Evolutionary conservation across 2,797 vertebrate species (phyloP).

Genomic region (Anguilla obscura): DNA sequence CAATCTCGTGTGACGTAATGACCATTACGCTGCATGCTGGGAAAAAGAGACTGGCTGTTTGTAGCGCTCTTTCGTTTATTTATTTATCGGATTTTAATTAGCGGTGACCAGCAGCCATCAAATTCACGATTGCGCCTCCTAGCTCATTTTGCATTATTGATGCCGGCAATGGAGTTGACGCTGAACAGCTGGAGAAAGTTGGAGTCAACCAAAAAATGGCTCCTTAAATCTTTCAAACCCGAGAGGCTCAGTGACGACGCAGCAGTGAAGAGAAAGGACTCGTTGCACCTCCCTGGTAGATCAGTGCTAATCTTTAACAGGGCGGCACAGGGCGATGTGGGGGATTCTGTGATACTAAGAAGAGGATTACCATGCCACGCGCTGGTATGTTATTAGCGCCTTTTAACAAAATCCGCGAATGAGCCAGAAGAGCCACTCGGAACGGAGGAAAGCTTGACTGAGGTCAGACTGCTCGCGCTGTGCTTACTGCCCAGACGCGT

Average conservation of each 20-base stretch:
- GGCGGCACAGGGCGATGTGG: conserved; percentile 24
- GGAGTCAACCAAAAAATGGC: conserved; percentile 23
- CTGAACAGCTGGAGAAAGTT: conserved; percentile 19
- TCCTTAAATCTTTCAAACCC: conserved; percentile 30
- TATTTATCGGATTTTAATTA: conserved; percentile 38
- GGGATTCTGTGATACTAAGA: background rate
- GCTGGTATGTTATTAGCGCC: conserved; percentile 17
- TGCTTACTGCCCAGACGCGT: background rate
- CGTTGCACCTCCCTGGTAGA: conserved; percentile 27
- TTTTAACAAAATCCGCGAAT: background rate
- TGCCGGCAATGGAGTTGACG: conserved; percentile 23
- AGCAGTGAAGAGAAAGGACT: background rate
- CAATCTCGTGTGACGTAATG: conserved; percentile 40
- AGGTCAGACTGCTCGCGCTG: background rate
- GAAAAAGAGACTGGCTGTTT: conserved; percentile 36
- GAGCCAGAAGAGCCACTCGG: background rate
- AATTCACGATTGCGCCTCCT: conserved; percentile 16
- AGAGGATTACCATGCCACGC: conserved; percentile 26
- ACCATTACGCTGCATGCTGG: conserved; percentile 18
- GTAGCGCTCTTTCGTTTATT: conserved; percentile 34
- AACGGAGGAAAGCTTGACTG: conserved; percentile 1
- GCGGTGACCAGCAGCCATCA: conserved; percentile 21
- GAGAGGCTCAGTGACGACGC: conserved; percentile 32
- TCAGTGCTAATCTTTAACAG: conserved; percentile 36
- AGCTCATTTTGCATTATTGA: conserved; percentile 35